Evolutionary conservation across 1,140 invertebrate genomes (phyloP), one percentile per base, ranked within the genome.

Genomic region (Caenorhabditis briggsae): DNA sequence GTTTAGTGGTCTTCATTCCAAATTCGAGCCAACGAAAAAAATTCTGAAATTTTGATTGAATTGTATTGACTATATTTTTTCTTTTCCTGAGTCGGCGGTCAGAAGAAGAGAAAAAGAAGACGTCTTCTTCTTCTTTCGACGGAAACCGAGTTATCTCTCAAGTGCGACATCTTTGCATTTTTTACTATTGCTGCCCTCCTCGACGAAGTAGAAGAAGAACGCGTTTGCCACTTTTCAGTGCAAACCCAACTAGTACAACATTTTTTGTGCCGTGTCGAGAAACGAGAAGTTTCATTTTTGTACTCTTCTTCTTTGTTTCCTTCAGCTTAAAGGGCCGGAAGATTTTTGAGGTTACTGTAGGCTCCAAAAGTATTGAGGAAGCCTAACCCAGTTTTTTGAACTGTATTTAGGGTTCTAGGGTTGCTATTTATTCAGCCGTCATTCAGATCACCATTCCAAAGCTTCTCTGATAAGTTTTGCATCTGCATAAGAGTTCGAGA

Each of bases 101-200:
- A 78, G 70, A 78, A n/a, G 61, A 65, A 65, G n/a, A 20, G 70
- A 78, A 41, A 14, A 78, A 78, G 70, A 78, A 41, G 70, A 43
- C 70, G 25, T 78, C 70, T 78, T 78, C 33, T 78, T 78, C 70
- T 78, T 53, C 70, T 78, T 50, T 78, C 70, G 70, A 78, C 43
- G 70, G 70, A 78, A 78, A 78, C 70, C 70, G 70, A 78, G 70
- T 78, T 78, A 78, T 78, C 70, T 78, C 70, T 78, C 70, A 78
- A 78, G 70, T 78, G 70, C 70, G 70, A 78, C 70, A 78, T 78
- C 70, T 78, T 78, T 78, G 70, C 70, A 78, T 78, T 78, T 78
- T 78, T 78, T 78, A 78, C 70, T 78, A 78, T 78, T 78, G 70
- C 70, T 78, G 70, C 70, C 70, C 70, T 78, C 46, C 46, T 78